Conservation (phyloP, 2,797 vertebrate genomes). For the Acipenser transmontanus region DNA sequence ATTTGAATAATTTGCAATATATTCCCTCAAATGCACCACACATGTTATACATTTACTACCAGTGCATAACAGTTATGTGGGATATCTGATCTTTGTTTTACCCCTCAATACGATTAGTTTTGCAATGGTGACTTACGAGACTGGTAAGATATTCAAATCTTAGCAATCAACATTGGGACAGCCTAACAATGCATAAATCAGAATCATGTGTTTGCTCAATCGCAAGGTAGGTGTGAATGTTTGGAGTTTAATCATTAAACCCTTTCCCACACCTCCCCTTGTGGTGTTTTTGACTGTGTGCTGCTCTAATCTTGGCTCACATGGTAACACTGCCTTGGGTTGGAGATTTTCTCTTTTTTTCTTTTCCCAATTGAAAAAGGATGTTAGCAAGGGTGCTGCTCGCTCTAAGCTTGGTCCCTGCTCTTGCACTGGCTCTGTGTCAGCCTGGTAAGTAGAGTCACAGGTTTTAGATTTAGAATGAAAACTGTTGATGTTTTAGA, state of each 20-base stretch:
- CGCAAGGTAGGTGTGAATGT: neutral
- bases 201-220: neutral
- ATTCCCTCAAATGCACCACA: too few relatives aligned
- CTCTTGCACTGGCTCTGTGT: conserved; percentile 48
- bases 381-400: conserved; percentile 61
- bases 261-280: conserved; percentile 18
- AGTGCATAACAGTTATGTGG: conserved; percentile 9
- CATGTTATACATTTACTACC: neutral
- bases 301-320: conserved; percentile 49
- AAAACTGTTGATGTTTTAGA: neutral
- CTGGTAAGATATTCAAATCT: too few relatives aligned
- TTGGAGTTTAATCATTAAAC: conserved; percentile 60
- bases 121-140: too few relatives aligned
- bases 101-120: neutral
- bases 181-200: neutral
- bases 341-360: conserved; percentile 31
- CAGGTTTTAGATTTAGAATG: conserved; percentile 3
- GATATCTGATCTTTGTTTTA: conserved; percentile 11
- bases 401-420: conserved; percentile 45
- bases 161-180: too few relatives aligned
- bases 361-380: conserved; percentile 34
- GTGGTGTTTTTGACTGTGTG: conserved; percentile 36
- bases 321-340: conserved; percentile 48
- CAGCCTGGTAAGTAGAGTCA: conserved; percentile 58
- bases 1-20: too few relatives aligned